A percentile compares a stretch with the other conserved stretches of the same genome.
phyloP scores from a whole-genome alignment of 2,888 invertebrate species.

The Pedicia rivosa region DNA sequence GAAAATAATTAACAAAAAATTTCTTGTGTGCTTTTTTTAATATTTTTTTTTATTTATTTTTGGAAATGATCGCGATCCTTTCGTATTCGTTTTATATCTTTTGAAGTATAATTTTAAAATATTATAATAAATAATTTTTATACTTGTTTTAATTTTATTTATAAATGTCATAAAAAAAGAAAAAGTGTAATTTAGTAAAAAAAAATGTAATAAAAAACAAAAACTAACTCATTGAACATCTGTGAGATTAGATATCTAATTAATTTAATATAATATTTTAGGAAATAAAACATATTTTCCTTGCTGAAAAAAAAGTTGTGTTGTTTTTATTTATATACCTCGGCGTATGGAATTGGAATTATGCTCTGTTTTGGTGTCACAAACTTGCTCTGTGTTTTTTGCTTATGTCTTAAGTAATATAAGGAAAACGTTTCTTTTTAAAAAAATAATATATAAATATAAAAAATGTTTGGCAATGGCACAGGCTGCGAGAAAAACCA shows the following conservation, averaged over 20 bases:
- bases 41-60: too few relatives aligned
- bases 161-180: too few relatives aligned
- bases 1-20: too few relatives aligned
- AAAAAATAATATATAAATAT: neutral
- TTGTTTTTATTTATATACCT: slow-evolving; percentile 15
- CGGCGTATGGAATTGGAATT: slow-evolving; percentile 5
- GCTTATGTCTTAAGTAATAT: neutral
- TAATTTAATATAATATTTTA: slow-evolving; percentile 7
- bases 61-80: too few relatives aligned
- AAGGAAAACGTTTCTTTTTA: neutral
- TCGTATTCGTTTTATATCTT: too few relatives aligned
- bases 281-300: slow-evolving; percentile 10
- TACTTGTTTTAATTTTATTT: too few relatives aligned
- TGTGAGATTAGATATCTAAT: slow-evolving; percentile 6
- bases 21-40: too few relatives aligned
- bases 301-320: slow-evolving; percentile 14
- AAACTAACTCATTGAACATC: slow-evolving; percentile 6
- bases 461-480: slow-evolving; percentile 20
- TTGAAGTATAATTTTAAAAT: too few relatives aligned
- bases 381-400: slow-evolving; percentile 12
- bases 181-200: slow-evolving; percentile 4
- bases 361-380: slow-evolving; percentile 29
- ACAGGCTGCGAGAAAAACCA: slow-evolving; percentile 13
- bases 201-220: slow-evolving; percentile 7
- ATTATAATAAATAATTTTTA: too few relatives aligned